Percentiles rank a stretch among this genome's conserved stretches.
Evolutionary conservation across 2,113 vertebrate genomes (phyloP).

Genomic region (Apeltes quadracus): DNA sequence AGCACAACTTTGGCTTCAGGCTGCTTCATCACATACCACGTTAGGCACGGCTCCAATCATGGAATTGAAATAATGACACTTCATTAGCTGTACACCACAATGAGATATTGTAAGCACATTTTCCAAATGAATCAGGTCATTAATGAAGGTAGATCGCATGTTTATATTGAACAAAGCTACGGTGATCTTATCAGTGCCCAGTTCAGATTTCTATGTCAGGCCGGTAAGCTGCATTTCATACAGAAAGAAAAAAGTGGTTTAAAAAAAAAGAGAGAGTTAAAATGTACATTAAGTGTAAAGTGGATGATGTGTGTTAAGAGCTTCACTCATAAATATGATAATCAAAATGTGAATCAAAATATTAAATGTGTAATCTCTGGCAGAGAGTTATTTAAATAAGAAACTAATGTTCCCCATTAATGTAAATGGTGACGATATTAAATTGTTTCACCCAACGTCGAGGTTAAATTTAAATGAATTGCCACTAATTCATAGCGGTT

Average conservation of each 20-base stretch:
- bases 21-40: conserved; percentile 26
- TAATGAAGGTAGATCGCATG: not conserved
- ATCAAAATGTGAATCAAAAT: not conserved
- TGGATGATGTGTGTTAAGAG: not conserved
- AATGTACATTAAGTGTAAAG: not conserved
- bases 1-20: not conserved
- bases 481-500: not conserved
- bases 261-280: not conserved
- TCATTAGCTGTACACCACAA: conserved; percentile 18
- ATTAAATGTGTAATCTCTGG: not conserved
- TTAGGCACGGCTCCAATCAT: conserved; percentile 29
- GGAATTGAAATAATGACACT: conserved; percentile 30
- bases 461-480: not conserved
- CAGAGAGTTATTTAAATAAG: not conserved
- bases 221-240: not conserved
- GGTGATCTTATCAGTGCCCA: not conserved
- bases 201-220: not conserved
- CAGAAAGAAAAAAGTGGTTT: not conserved
- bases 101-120: conserved; percentile 6
- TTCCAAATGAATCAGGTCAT: conserved; percentile 5
- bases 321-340: not conserved
- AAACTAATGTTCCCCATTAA: not conserved
- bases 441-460: not conserved
- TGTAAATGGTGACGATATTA: not conserved
- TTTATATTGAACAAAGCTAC: conserved; percentile 1